Base-by-base conservation (phyloP, 2,797 vertebrate genomes). In the Artibeus lituratus region DNA sequence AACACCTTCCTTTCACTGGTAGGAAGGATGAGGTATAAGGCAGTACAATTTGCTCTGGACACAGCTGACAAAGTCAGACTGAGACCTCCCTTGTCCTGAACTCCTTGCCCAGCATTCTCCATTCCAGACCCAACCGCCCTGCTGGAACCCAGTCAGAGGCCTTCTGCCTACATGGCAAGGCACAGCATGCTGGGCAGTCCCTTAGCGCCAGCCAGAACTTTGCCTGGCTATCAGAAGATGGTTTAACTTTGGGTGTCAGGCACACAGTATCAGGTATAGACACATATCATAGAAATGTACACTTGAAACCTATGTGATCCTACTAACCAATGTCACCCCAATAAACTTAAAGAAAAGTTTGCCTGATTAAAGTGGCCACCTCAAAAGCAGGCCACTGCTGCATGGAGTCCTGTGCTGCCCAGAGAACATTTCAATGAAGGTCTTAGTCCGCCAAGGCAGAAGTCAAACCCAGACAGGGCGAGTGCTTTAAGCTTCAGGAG, bases 341-440 rank as follows among this genome's bases (percentile, higher is more conserved):
- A 26, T 59, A 29, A 59, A 59, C 10, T 57, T 24, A 26, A 57
- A 62, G 11, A 24, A 11, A 90, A 76, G n/a, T 85, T 44, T 85
- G 81, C 67, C 87, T 93, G 44, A 65, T 37, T 83, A 80, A 93
- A 24, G 70, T 35, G 44, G 42, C 74, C 51, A 59, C 29, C 26
- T 83, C 57, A 85, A 84, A 92, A 89, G 78, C 69, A 86, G 83
- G 22, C 15, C 90, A 32, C 44, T 94, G 89, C 76, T 90, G 24
- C 53, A 85, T 44, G 57, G 39, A 76, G 51, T 7, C 72, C 21
- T n/a, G 35, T 18, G 35, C 42, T 91, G 35, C 39, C 29, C 74
- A 90, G 29, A 94, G 42, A 47, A 96, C 32, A 93, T 39, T 84
- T 92, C 76, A 90, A 62, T 7, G 42, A 19, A 94, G 84, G n/a